These are phyloP conservation scores for Pelobates fuscus DNA, from an alignment of 2,113 vertebrate species.

Conservation along the genomic window DNA sequence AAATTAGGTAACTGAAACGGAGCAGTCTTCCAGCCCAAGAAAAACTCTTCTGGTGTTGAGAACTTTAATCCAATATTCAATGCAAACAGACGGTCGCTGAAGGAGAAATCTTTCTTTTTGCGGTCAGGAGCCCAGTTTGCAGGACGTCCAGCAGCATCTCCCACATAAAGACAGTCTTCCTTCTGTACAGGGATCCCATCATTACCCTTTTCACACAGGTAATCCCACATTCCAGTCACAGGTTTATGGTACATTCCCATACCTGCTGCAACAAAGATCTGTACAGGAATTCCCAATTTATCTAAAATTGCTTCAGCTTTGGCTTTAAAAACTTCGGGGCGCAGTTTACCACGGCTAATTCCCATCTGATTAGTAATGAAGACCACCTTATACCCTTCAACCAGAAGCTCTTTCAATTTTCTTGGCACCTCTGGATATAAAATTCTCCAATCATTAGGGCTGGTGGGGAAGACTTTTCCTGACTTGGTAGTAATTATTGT, in stretches of 20 bases:
- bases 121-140: constrained; percentile 84
- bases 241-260: constrained; percentile 85
- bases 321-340: constrained; percentile 78
- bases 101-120: constrained; percentile 92
- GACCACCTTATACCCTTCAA: constrained; percentile 84
- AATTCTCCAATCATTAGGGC: constrained; percentile 87
- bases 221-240: constrained; percentile 82
- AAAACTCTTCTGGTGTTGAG: constrained; percentile 84
- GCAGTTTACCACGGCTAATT: constrained; percentile 80
- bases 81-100: constrained; percentile 87
- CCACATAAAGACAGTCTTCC: constrained; percentile 75
- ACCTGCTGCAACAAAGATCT: constrained; percentile 82
- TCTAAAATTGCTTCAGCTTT: constrained; percentile 83
- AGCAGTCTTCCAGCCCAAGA: constrained; percentile 80
- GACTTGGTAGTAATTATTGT: constrained; percentile 89
- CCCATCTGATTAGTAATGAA: constrained; percentile 90
- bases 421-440: constrained; percentile 77
- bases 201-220: constrained; percentile 82
- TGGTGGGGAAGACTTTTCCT: constrained; percentile 85
- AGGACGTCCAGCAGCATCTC: constrained; percentile 88
- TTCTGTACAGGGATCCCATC: constrained; percentile 69
- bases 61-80: constrained; percentile 80
- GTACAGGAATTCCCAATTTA: constrained; percentile 74
- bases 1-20: constrained; percentile 73
- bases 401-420: constrained; percentile 70